These are phyloP conservation scores for Echinometra lucunter DNA, from an alignment of 53 echinoderm and acorn worm species.

Conservation along the genomic window DNA sequence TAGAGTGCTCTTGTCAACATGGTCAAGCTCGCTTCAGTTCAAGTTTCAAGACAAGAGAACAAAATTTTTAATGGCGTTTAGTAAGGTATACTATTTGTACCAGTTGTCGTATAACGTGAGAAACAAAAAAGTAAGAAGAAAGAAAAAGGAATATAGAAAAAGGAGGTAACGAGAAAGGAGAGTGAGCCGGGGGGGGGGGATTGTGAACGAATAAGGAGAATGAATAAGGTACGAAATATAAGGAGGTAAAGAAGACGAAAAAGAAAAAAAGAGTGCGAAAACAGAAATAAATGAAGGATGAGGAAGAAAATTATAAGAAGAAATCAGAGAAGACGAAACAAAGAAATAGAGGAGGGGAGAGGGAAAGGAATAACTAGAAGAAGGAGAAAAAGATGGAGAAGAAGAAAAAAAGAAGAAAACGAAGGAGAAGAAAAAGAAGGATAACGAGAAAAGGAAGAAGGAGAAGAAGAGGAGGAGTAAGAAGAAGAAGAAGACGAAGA, in stretches of 20 bases:
- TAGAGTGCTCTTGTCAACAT: not conserved
- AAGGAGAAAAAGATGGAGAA: no score
- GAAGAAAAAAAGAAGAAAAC: no score
- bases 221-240: conserved; percentile 50
- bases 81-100: not conserved
- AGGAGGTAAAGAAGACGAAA: conserved; percentile 20
- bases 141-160: conserved; percentile 47
- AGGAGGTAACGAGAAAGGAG: conserved; percentile 27
- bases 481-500: not conserved
- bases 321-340: no score
- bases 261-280: no score
- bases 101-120: conserved; percentile 5
- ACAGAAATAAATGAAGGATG: no score
- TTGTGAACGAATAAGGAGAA: not conserved
- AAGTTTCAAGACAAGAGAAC: no score
- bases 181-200: not conserved
- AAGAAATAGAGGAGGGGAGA: no score
- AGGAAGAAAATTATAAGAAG: no score
- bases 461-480: not conserved
- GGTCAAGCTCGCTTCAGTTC: not conserved
- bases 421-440: no score
- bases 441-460: not conserved
- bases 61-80: no score
- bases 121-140: conserved; percentile 58
- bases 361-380: no score